Evolutionary conservation across 2,113 vertebrate species (phyloP).

Genomic region (Ammospiza caudacuta): DNA sequence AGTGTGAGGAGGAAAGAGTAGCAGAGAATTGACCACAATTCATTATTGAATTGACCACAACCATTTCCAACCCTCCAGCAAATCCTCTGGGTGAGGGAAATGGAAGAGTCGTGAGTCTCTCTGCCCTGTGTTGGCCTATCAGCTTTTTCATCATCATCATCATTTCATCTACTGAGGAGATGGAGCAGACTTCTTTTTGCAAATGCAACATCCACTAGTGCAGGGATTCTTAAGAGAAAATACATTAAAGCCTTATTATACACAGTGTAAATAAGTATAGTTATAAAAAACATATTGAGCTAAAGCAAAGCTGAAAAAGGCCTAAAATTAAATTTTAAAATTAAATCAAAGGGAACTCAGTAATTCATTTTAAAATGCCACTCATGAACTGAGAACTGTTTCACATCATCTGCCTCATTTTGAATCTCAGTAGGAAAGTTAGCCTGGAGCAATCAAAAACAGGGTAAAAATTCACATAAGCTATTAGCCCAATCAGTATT

Average conservation of each 20-base stretch:
- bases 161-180: neutral
- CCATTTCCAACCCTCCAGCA: neutral
- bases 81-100: fast-evolving
- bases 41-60: neutral
- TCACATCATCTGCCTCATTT: constrained; percentile 40
- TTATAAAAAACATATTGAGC: neutral
- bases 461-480: constrained; percentile 47
- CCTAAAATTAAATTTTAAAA: constrained; percentile 60
- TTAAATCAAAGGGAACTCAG: constrained; percentile 40
- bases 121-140: neutral
- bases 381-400: neutral
- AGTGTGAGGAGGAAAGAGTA: neutral
- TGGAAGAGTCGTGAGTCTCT: neutral
- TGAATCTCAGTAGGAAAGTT: constrained; percentile 39
- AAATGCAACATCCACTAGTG: neutral
- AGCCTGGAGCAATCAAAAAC: constrained; percentile 5
- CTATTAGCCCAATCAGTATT: constrained; percentile 33
- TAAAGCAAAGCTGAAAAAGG: neutral
- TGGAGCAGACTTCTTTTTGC: neutral
- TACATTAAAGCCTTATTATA: neutral
- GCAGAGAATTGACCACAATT: too few relatives aligned
- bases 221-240: neutral
- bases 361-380: constrained; percentile 4
- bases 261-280: neutral
- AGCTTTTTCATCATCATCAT: neutral